Evolutionary conservation across 1,140 invertebrate genomes (phyloP), one percentile per base, ranked within the genome.

Genomic region (Colletes latitarsis): DNA sequence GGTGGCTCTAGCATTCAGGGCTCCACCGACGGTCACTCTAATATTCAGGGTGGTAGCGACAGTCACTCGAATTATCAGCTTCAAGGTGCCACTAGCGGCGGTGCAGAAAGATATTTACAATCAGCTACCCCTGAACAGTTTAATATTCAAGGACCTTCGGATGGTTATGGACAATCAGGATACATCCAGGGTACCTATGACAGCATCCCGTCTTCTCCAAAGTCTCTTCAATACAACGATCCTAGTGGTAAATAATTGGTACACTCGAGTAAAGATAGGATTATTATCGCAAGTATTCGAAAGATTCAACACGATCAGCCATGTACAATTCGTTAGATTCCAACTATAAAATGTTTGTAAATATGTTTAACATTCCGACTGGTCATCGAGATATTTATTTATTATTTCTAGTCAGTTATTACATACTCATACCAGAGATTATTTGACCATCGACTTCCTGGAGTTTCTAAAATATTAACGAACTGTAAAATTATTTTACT

Each of bases 201-300:
- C 66, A 73, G 68, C 3, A 87, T 89, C 53, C 85, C 86, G 30
- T 58, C 75, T 17, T 4, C 41, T 8, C 6, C 10, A 19, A 84
- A 91, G 75, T 85, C 92, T 15, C 84, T 93, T n/a, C 64, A 93
- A 21, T 93, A 93, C 71, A 84, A 90, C 73, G 91, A 93, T 84
- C 91, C 92, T 21, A 92, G 88, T 82, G 91, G 92, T 92, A 87
- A 75, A 21, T 9, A 5, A 41, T 53, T 39, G 14, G 6, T 6
- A 30, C 2, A 64, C 9, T 46, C 43, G 6, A 46, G 9, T 46
- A 46, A 9, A 8, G 9, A 46, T 46, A 8, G 43, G 9, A 46
- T 46, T 46, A 46, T 46, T 46, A 46, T 8, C 5, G 30, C 30
- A 30, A 30, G 30, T 30, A 30, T 30, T 30, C 30, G 30, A 30